These are phyloP conservation scores for Orchestia grillus DNA, from an alignment of 1,140 invertebrate genomes.

Conservation along the genomic window DNA sequence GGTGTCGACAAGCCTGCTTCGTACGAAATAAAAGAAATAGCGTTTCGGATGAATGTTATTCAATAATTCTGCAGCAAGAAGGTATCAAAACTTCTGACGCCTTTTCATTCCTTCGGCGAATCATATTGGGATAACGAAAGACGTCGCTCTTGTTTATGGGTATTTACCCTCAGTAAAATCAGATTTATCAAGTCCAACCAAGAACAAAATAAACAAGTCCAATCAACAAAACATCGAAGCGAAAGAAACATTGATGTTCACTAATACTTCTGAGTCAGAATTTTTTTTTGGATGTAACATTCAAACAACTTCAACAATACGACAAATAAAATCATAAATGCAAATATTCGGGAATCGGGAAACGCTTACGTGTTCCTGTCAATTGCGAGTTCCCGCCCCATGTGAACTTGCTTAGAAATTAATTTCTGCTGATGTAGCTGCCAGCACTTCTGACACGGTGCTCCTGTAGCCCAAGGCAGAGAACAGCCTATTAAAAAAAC, in stretches of 20 bases:
- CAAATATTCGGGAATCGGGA: too few species aligned
- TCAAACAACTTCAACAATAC: background rate
- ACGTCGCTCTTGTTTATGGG: background rate
- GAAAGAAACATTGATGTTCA: background rate
- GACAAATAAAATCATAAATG: too few species aligned
- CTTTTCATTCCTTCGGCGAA: background rate
- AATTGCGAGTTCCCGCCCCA: too few species aligned
- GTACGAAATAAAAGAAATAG: background rate
- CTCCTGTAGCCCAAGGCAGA: too few species aligned
- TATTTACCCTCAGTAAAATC: background rate
- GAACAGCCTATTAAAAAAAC: too few species aligned
- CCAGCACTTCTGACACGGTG: too few species aligned
- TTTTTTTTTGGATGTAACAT: background rate
- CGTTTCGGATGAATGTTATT: background rate
- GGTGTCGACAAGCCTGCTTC: background rate
- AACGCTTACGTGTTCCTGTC: too few species aligned
- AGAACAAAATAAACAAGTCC: background rate
- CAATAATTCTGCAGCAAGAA: background rate
- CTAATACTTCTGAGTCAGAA: background rate
- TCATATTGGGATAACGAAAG: background rate
- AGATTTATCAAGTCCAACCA: background rate
- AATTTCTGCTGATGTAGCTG: too few species aligned
- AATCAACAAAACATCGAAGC: background rate
- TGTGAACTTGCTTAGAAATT: too few species aligned
- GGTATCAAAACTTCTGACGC: background rate